A percentile compares a stretch with the other conserved stretches of the same genome.
Conservation (phyloP, 2,888 invertebrate genomes). For the Tenthredo distinguenda region DNA sequence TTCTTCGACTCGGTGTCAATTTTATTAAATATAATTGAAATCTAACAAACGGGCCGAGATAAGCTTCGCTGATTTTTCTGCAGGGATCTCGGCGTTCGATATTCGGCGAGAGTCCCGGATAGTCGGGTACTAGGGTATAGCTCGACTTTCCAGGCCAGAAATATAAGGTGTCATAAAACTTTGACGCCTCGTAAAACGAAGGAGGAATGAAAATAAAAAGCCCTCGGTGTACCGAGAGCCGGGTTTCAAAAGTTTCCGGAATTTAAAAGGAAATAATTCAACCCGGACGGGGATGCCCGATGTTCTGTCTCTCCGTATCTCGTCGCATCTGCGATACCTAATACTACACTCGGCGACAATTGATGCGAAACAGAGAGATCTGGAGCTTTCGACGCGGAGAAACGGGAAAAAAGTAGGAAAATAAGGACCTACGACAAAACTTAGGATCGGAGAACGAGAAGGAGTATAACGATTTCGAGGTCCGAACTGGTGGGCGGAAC, state of each 20-base stretch:
- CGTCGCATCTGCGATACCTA: not conserved
- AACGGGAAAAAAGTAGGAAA: not conserved
- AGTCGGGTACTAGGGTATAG: not conserved
- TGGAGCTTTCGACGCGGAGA: not conserved
- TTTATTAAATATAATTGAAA: not conserved
- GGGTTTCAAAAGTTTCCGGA: not conserved
- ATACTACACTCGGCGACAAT: not conserved
- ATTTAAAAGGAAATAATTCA: not conserved
- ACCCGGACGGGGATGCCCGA: not conserved
- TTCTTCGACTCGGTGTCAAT: not conserved
- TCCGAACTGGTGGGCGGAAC: constrained; percentile 13
- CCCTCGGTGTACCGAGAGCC: not conserved
- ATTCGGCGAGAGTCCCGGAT: not conserved
- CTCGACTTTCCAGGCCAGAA: constrained; percentile 7
- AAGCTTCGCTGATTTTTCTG: not conserved
- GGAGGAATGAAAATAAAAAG: constrained; percentile 28
- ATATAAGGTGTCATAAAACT: constrained; percentile 37
- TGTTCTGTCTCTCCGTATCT: not conserved
- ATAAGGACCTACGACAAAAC: not conserved
- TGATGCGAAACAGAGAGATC: not conserved
- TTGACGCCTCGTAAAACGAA: constrained; percentile 38
- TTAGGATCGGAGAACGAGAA: not conserved
- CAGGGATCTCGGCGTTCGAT: not conserved
- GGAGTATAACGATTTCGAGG: constrained; percentile 1
- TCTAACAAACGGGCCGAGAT: not conserved